Evolutionary conservation across 2,113 vertebrate genomes (phyloP).

Genomic region (Amblyopsis rosae): DNA sequence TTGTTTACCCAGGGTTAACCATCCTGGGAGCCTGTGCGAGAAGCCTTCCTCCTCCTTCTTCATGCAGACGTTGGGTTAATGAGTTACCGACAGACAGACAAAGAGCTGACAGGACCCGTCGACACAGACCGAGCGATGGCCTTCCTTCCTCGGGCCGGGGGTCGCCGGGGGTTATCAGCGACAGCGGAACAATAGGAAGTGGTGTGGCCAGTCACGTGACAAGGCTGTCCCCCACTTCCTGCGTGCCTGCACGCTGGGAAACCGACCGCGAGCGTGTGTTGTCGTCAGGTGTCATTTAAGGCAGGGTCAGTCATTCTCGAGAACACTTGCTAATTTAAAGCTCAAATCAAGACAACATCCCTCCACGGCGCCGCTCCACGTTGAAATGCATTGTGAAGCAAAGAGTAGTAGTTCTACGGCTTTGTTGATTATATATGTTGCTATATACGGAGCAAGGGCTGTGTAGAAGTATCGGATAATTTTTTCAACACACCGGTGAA

Average conservation of each 20-base stretch:
- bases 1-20: constrained; percentile 75
- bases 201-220: constrained; percentile 48
- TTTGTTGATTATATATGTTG: no score
- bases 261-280: constrained; percentile 34
- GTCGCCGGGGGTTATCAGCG: constrained; percentile 71
- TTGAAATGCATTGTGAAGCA: no score
- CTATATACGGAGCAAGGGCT: no score
- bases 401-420: no score
- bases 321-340: no score
- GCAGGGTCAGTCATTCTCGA: no score
- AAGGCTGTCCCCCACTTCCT: constrained; percentile 58
- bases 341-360: no score
- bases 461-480: no score
- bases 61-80: constrained; percentile 74
- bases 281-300: constrained; percentile 35
- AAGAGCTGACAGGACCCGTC: constrained; percentile 63
- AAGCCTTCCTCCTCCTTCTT: constrained; percentile 58
- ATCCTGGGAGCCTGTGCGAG: constrained; percentile 58
- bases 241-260: constrained; percentile 49
- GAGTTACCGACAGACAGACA: constrained; percentile 73
- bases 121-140: constrained; percentile 60
- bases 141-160: constrained; percentile 65
- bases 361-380: no score
- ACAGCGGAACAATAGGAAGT: constrained; percentile 75
- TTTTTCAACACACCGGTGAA: no score